Evolutionary conservation across 1,140 invertebrate species (phyloP), one percentile per base, ranked within the genome.

Genomic region (Heliothis subflexa): DNA sequence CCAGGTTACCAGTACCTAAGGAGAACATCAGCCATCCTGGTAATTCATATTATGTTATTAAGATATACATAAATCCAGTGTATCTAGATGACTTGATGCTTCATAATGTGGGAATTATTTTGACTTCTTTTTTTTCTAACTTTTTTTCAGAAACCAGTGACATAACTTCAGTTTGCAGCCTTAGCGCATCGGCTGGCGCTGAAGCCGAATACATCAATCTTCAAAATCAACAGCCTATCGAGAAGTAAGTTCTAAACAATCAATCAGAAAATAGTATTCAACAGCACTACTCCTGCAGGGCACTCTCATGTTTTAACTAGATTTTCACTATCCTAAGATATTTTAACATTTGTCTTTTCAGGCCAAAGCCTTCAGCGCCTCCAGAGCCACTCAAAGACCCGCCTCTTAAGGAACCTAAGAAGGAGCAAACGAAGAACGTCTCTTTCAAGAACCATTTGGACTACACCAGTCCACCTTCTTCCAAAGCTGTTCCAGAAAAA

Each of bases 101-200:
- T 18, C 21, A 21, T 10, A 55, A 21, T 21, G 33, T 9, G 3
- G 5, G 33, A 40, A 0, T 40, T 40, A 0, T 40, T 0, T 40
- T 5, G 33, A 33, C 33, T 33, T 33, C 1, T 33, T 33, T 28
- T 28, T 5, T 33, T 33, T 2, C 3, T 33, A 33, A 33, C 21
- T 40, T 0, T 40, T 33, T 88, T 89, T 3, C 94, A 87, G 95
- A 96, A 85, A 96, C 95, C 0, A 95, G 95, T 78, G 95, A 96
- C 78, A 95, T 96, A 10, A 96, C 95, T 12, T 96, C 95, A 25
- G 87, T 96, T 14, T 96, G 95, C 82, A 96, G 95, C 78, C 89
- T 96, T 4, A 96, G 95, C 40, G 94, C 93, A 0, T 95, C 94
- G 0, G 93, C 94, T 16, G 94, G 94, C 0, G 94, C 90, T 13